These are phyloP conservation scores for Apostichopus parvimensis DNA, from an alignment of 35 echinoderm and acorn worm species.

Conservation along the genomic window DNA sequence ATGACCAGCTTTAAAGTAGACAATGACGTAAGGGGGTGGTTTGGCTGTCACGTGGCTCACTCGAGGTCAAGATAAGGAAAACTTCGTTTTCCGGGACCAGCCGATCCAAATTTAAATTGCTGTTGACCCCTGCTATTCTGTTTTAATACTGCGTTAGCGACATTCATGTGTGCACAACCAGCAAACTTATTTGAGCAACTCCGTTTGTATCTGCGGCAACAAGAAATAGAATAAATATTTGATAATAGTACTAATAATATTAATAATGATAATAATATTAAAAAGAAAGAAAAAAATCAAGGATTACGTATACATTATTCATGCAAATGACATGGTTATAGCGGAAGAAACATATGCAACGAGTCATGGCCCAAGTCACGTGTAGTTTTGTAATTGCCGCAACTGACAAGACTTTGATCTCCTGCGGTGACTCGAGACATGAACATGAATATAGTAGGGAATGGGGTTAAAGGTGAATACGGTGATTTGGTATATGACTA, in stretches of 20 bases:
- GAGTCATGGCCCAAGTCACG: too few relatives aligned
- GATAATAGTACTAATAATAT: too few relatives aligned
- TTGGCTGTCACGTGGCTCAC: neutral
- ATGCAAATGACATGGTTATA: too few relatives aligned
- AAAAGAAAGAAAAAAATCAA: too few relatives aligned
- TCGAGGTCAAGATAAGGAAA: neutral
- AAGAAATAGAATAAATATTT: constrained; percentile 8
- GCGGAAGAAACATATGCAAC: too few relatives aligned
- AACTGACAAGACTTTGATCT: too few relatives aligned
- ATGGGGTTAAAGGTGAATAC: neutral
- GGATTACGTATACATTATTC: too few relatives aligned
- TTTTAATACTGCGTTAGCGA: neutral
- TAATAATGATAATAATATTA: too few relatives aligned
- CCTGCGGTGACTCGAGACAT: too few relatives aligned
- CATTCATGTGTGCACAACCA: constrained; percentile 10
- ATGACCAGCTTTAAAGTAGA: neutral
- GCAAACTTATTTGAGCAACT: constrained; percentile 24
- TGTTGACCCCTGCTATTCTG: neutral
- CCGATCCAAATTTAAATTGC: neutral
- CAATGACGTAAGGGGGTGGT: neutral
- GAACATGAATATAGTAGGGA: neutral
- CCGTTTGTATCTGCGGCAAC: constrained; percentile 43
- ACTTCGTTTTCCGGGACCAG: constrained; percentile 23
- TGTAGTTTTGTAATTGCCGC: too few relatives aligned
- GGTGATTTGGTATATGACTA: neutral